Percentiles rank a stretch among this genome's conserved stretches.
Conservation (phyloP, 2,797 vertebrate genomes). For the Syncerus caffer region DNA sequence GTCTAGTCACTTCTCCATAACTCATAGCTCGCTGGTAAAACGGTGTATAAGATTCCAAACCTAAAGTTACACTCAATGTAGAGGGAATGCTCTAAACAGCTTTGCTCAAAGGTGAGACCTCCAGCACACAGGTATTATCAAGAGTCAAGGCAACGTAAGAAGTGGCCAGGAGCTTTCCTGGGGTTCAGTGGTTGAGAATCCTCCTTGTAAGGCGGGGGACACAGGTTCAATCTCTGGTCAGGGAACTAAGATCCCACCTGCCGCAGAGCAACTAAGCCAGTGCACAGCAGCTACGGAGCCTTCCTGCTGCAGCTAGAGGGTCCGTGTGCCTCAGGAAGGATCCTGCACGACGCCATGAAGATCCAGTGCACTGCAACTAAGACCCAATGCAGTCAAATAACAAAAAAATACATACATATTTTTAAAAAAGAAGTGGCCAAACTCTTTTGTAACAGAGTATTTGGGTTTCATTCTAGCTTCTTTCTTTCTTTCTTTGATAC, state of each 20-base stretch:
- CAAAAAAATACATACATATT: fast-evolving
- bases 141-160: not conserved
- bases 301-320: not conserved
- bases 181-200: not conserved
- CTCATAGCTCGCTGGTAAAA: not conserved
- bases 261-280: not conserved
- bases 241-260: not conserved
- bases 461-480: not conserved
- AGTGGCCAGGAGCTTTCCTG: not conserved
- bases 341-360: fast-evolving
- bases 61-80: not conserved
- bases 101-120: not conserved
- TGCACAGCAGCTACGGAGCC: not conserved
- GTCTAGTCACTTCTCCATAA: not conserved
- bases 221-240: not conserved
- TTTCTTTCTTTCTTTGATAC: not conserved
- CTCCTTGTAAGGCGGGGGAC: not conserved
- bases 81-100: not conserved
- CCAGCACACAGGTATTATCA: too few relatives aligned
- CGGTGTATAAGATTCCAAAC: not conserved
- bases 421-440: not conserved
- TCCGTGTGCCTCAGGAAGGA: fast-evolving
- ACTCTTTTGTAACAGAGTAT: not conserved
- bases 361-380: fast-evolving
- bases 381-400: not conserved